These are phyloP conservation scores for Carapus acus DNA, from an alignment of 2,797 vertebrate genomes.

Conservation along the genomic window DNA sequence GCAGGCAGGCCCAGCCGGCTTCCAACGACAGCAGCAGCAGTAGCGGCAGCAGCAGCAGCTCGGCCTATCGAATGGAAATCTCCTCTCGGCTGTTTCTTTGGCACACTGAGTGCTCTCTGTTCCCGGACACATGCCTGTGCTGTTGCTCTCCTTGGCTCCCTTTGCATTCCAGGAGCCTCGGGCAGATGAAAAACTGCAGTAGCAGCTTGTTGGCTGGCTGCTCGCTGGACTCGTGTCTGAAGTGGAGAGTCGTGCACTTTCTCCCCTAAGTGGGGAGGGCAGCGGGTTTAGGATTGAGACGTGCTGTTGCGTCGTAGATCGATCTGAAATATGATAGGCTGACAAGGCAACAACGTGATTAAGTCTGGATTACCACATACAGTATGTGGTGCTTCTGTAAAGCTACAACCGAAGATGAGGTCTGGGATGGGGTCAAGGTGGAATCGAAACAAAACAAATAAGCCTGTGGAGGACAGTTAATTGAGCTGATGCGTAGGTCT, in stretches of 20 bases:
- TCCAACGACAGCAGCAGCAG: conserved; percentile 51
- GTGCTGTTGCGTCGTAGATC: conserved; percentile 11
- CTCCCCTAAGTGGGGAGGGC: conserved; percentile 18
- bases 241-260: conserved; percentile 44
- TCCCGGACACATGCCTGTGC: conserved; percentile 62
- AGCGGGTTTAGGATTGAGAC: conserved; percentile 28
- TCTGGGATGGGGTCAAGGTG: too few species aligned
- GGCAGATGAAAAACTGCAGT: conserved; percentile 68
- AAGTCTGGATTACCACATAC: too few species aligned
- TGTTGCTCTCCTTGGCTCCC: conserved; percentile 60
- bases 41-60: too few species aligned
- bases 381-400: too few species aligned
- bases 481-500: too few species aligned
- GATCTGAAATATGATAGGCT: not conserved
- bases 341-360: too few species aligned
- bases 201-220: conserved; percentile 61
- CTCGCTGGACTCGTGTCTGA: conserved; percentile 50
- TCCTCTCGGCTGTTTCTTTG: conserved; percentile 66
- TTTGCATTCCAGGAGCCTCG: conserved; percentile 65
- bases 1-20: conserved; percentile 42
- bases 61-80: conserved; percentile 66
- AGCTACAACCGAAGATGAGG: too few species aligned
- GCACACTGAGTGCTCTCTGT: conserved; percentile 68
- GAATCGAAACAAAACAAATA: too few species aligned
- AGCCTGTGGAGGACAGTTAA: too few species aligned